Conservation (phyloP, 2,113 vertebrate genomes). For the Nymphicus hollandicus region DNA sequence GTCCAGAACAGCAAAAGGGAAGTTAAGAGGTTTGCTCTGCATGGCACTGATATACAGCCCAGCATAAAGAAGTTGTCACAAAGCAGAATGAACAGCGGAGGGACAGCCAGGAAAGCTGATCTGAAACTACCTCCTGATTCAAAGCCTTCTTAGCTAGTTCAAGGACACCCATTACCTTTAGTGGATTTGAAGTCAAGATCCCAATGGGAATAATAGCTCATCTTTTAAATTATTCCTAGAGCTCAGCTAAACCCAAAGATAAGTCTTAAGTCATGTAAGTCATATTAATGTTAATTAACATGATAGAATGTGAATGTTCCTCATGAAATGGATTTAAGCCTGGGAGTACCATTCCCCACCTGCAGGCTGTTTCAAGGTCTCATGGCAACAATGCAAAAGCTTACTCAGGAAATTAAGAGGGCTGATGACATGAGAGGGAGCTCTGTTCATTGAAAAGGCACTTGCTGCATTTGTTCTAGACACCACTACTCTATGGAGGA, state of each 20-base stretch:
- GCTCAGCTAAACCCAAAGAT: constrained; percentile 31
- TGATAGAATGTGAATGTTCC: constrained; percentile 38
- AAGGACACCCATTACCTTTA: constrained; percentile 21
- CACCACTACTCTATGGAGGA: not conserved
- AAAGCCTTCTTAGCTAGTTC: constrained; percentile 9
- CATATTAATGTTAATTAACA: constrained; percentile 56
- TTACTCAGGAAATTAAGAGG: not conserved
- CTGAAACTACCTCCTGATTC: constrained; percentile 9
- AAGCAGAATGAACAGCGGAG: constrained; percentile 2
- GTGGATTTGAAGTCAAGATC: not conserved
- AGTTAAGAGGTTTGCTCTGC: constrained; percentile 19
- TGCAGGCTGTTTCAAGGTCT: not conserved
- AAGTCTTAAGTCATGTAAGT: constrained; percentile 32
- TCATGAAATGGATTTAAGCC: not conserved
- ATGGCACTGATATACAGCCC: constrained; percentile 11
- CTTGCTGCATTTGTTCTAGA: not conserved
- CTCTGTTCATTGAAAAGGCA: not conserved
- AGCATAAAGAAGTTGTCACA: constrained; percentile 26
- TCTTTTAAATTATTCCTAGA: constrained; percentile 35
- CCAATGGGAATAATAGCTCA: constrained; percentile 8
- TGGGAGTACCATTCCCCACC: not conserved
- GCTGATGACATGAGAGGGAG: not conserved
- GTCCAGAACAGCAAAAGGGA: constrained; percentile 31
- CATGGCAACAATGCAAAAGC: not conserved
- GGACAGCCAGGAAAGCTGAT: not conserved